Evolutionary conservation across 2,888 invertebrate genomes (phyloP).

Genomic region (Ophion costatus): DNA sequence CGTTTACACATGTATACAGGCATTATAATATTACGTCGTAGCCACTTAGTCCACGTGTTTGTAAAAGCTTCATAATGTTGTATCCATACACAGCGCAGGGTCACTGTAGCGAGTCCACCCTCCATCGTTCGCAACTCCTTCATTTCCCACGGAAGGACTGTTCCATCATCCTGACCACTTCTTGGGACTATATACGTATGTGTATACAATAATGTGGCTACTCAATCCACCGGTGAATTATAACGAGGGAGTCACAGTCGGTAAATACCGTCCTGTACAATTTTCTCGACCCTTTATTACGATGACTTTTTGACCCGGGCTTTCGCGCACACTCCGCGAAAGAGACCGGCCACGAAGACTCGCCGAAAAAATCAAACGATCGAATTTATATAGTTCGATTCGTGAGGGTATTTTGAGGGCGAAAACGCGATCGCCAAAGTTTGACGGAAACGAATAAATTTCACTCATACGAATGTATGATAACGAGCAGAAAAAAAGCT

Average conservation of each 20-base stretch:
- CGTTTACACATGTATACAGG: slow-evolving; percentile 28
- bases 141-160: slow-evolving; percentile 62
- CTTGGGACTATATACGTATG: background rate
- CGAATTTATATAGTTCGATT: too few species aligned
- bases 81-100: slow-evolving; percentile 35
- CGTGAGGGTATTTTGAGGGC: too few species aligned
- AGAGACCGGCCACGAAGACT: background rate
- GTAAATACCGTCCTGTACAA: slow-evolving; percentile 46
- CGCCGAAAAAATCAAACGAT: background rate
- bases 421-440: too few species aligned
- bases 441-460: too few species aligned
- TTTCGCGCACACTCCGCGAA: background rate
- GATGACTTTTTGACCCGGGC: slow-evolving; percentile 32
- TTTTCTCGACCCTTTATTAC: slow-evolving; percentile 54
- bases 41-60: slow-evolving; percentile 64
- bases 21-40: slow-evolving; percentile 57
- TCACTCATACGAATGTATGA: too few species aligned
- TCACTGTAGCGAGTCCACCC: slow-evolving; percentile 61
- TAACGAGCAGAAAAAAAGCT: too few species aligned
- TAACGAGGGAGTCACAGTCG: slow-evolving; percentile 61
- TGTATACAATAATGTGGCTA: slow-evolving; percentile 23
- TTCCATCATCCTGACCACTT: slow-evolving; percentile 40
- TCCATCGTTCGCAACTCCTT: slow-evolving; percentile 44
- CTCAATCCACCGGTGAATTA: slow-evolving; percentile 60
- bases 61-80: slow-evolving; percentile 45